A percentile compares a stretch with the other conserved stretches of the same genome.
These are phyloP conservation scores for Dexiosoma caninum DNA, from an alignment of 2,888 invertebrate species.

Conservation along the genomic window DNA sequence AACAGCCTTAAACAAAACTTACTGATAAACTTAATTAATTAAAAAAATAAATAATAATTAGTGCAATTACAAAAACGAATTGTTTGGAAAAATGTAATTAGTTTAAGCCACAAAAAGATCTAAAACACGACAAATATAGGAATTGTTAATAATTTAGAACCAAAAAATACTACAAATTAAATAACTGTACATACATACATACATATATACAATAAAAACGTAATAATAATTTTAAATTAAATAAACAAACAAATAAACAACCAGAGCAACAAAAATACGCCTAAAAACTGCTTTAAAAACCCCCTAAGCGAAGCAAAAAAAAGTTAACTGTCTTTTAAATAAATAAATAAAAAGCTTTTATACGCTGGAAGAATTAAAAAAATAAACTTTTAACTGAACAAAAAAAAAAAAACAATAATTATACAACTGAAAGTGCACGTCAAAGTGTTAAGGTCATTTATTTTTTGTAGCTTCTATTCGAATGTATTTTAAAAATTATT, in stretches of 20 bases:
- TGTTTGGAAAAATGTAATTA: constrained; percentile 47
- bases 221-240: constrained; percentile 24
- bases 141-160: constrained; percentile 58
- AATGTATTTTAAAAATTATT: too few species aligned
- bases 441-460: background rate
- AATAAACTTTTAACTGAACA: constrained; percentile 45
- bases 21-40: constrained; percentile 49
- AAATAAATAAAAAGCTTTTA: constrained; percentile 55
- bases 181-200: constrained; percentile 32
- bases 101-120: constrained; percentile 15
- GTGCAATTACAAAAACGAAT: constrained; percentile 61
- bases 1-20: constrained; percentile 62
- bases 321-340: constrained; percentile 63
- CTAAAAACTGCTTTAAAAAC: constrained; percentile 61
- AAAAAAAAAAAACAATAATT: constrained; percentile 48
- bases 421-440: constrained; percentile 21
- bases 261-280: constrained; percentile 40
- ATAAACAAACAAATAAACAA: constrained; percentile 4
- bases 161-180: background rate
- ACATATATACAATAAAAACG: too few species aligned
- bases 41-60: constrained; percentile 43
- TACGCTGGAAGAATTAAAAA: constrained; percentile 35
- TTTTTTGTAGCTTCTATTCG: background rate
- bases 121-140: constrained; percentile 47
- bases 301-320: constrained; percentile 38